These are phyloP conservation scores for Porites lobata DNA, from an alignment of 92 coral and sea anemone genomes.

Conservation along the genomic window DNA sequence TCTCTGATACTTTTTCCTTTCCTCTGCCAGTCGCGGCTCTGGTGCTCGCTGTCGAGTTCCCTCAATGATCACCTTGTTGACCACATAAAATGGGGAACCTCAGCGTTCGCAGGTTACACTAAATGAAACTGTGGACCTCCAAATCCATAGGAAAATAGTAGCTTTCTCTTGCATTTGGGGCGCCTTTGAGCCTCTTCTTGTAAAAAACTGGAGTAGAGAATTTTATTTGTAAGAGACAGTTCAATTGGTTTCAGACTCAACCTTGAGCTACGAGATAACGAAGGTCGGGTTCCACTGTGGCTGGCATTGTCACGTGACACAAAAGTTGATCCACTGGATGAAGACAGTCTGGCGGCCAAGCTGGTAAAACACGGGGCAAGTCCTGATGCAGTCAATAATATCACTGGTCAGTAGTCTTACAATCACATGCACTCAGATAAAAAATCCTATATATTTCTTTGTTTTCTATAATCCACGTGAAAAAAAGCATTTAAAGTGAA, in stretches of 20 bases:
- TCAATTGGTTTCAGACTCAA: constrained; percentile 70
- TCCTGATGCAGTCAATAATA: constrained; percentile 83
- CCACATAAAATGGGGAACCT: too few species aligned
- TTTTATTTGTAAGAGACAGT: neutral
- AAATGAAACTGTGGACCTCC: too few species aligned
- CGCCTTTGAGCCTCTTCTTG: too few species aligned
- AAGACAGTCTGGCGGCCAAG: constrained; percentile 93
- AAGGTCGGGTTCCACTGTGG: constrained; percentile 92
- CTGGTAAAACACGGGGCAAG: constrained; percentile 92
- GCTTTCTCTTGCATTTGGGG: too few species aligned
- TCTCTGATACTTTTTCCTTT: too few species aligned
- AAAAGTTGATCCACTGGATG: constrained; percentile 85
- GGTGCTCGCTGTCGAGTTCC: too few species aligned
- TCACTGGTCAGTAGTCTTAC: constrained; percentile 69
- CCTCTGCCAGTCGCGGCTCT: too few species aligned
- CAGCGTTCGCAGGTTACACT: too few species aligned
- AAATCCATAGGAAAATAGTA: too few species aligned
- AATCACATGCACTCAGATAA: neutral
- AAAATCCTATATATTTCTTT: neutral
- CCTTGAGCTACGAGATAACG: constrained; percentile 86
- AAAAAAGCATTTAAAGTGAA: too few species aligned
- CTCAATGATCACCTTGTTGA: too few species aligned
- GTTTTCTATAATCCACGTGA: neutral
- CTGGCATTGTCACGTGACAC: constrained; percentile 79
- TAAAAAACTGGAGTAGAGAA: neutral